Evolutionary conservation across 2,888 invertebrate genomes (phyloP), one percentile per base, ranked within the genome.

Genomic region (Pasiphila rectangulata): DNA sequence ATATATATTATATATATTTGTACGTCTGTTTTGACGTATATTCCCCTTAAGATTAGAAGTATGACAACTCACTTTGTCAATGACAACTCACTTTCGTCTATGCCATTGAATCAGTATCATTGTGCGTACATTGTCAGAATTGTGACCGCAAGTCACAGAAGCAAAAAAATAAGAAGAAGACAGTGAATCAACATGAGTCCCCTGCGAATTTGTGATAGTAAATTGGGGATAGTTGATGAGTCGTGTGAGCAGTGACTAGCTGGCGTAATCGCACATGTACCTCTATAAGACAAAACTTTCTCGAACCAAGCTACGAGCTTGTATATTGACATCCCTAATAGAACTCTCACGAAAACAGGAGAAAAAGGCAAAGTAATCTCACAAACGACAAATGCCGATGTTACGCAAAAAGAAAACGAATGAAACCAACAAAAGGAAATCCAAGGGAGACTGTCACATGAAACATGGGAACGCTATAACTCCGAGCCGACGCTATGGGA

Each of bases 381-480:
- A 39, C 23, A 25, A 32, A 34, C 29, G 32, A 38, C 41, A 48
- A 44, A 42, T 49, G 34, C 38, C 39, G 25, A 46, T 19, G 36
- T 38, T 24, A 43, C 36, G 34, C 16, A 36, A 19, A 35, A 39
- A 55, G 32, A 46, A 51, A 54, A 51, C 24, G 32, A 59, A 67
- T 57, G 55, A 57, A 61, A 50, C 20, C 46, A 54, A 63, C 61
- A 64, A 64, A 64, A 59, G 56, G 46, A 57, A 49, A 51, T 48
- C 51, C 61, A 54, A 59, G 61, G 55, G 56, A 60, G 55, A 58
- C 49, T 48, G 47, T 57, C 56, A 38, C 56, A 57, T 54, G 59
- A 60, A 59, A 64, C 63, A 65, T 63, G 57, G 57, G 57, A 53
- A 51, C 25, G 46, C 60, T 53, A 65, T 71, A 66, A 67, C 54